Conservation (phyloP, 2,888 invertebrate species). For the Schizaphis graminum region DNA sequence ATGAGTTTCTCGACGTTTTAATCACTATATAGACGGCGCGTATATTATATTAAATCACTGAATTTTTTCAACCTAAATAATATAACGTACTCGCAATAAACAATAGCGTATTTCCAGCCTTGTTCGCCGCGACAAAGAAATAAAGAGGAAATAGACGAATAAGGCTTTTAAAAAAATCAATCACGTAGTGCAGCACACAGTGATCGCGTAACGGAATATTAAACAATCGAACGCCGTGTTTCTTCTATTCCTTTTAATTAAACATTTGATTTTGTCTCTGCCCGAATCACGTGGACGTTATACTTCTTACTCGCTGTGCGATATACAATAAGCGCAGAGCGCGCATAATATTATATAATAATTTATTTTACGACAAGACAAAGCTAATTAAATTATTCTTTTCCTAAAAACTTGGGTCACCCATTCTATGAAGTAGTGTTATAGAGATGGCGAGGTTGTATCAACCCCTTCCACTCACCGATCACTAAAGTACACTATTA, state of each 20-base stretch:
- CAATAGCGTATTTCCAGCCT: neutral
- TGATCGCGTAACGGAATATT: neutral
- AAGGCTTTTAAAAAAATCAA: constrained; percentile 38
- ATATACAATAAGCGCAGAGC: neutral
- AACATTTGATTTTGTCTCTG: constrained; percentile 42
- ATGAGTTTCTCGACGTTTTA: neutral
- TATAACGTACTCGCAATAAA: neutral
- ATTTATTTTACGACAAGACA: neutral
- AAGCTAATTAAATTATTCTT: neutral
- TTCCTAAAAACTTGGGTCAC: neutral
- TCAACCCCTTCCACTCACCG: too few species aligned
- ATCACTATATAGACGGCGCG: neutral
- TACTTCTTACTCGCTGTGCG: neutral
- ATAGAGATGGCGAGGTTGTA: too few species aligned
- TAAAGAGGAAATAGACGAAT: neutral
- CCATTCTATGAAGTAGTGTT: neutral
- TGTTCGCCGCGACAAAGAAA: neutral
- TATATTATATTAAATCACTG: neutral
- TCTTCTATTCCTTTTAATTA: constrained; percentile 43
- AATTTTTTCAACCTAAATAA: neutral
- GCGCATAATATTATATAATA: neutral
- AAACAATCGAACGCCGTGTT: constrained; percentile 35
- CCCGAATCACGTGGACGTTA: neutral
- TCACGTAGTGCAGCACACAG: constrained; percentile 35
- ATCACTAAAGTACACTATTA: too few species aligned